Conservation (phyloP, 2,797 vertebrate genomes). For the Mormyrops attenuatus region DNA sequence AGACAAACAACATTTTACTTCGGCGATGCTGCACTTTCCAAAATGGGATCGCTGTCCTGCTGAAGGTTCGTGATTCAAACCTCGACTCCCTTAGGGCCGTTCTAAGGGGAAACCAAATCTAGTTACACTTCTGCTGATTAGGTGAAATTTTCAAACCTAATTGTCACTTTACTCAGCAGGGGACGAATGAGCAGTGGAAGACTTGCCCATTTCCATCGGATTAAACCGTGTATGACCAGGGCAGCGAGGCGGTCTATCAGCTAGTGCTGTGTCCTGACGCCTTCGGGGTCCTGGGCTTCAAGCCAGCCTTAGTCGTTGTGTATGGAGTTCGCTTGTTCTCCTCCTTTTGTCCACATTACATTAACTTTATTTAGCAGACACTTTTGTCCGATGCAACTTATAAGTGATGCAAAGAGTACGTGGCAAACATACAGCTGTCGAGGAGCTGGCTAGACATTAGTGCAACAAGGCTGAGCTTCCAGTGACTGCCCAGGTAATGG, state of each 20-base stretch:
- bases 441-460: background rate
- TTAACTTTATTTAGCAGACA: background rate
- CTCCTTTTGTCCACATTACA: background rate
- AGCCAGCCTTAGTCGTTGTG: background rate
- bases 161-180: background rate
- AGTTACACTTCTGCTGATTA: background rate
- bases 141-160: constrained; percentile 3
- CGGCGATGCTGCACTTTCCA: background rate
- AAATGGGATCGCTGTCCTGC: background rate
- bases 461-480: background rate
- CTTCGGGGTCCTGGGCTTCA: background rate
- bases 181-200: background rate
- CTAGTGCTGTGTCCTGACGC: background rate
- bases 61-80: background rate
- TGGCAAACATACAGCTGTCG: background rate
- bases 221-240: constrained; percentile 3
- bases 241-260: background rate
- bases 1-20: background rate
- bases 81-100: background rate
- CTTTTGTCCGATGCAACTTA: background rate
- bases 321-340: background rate
- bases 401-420: background rate
- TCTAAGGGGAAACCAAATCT: constrained; percentile 8
- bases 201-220: background rate
- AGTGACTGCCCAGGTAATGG: background rate